Percentiles rank a stretch among this genome's conserved stretches.
phyloP scores from a whole-genome alignment of 2,797 vertebrate genomes.

The Somateria mollissima region DNA sequence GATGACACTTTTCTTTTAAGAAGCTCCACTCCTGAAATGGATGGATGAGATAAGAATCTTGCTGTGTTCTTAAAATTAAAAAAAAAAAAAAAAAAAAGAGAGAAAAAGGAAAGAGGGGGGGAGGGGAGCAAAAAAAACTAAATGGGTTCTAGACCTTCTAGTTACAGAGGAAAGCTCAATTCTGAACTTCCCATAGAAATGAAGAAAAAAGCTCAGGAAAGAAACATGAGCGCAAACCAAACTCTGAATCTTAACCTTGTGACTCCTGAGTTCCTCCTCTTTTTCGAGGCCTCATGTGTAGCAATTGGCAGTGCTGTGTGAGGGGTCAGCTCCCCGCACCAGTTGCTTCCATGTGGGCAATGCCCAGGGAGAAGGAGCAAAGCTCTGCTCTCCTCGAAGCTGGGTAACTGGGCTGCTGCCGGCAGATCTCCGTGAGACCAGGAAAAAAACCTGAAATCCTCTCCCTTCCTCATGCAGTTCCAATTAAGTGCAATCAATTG shows the following conservation, averaged over 20 bases:
- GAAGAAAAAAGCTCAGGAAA: background rate
- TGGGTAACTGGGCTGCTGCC: background rate
- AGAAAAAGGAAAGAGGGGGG: too few relatives aligned
- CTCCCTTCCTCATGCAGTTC: background rate
- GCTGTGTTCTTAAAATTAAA: background rate
- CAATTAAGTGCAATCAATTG: constrained; percentile 68
- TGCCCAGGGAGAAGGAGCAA: background rate
- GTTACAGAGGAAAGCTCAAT: background rate
- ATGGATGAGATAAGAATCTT: background rate
- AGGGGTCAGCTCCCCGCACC: background rate
- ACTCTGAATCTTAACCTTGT: constrained; percentile 6
- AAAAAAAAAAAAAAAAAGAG: background rate
- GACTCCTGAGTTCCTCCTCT: background rate
- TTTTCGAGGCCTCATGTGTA: background rate
- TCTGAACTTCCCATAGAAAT: background rate
- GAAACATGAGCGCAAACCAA: background rate
- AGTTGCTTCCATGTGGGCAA: background rate
- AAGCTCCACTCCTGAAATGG: background rate
- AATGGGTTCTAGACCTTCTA: background rate
- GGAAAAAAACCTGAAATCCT: background rate
- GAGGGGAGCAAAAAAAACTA: background rate
- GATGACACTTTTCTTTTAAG: background rate
- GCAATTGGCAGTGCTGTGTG: background rate
- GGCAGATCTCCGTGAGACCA: background rate
- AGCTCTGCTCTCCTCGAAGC: background rate